phyloP scores from a whole-genome alignment of 1,140 invertebrate species.

The Dendrolimus punctatus region DNA sequence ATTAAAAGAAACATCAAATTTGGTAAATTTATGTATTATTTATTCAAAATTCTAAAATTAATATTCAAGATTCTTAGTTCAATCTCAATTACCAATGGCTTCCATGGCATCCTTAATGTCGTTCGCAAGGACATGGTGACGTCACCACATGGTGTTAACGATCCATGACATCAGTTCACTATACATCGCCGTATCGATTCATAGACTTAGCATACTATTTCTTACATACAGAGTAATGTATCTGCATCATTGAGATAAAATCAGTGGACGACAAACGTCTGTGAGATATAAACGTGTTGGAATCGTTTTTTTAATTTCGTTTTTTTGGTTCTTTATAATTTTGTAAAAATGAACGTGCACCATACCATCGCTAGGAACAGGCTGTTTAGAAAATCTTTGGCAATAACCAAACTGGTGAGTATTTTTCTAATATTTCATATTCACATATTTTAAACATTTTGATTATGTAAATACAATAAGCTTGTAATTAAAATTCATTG shows the following conservation, averaged over 20 bases:
- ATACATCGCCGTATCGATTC: constrained; percentile 27
- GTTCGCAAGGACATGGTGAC: constrained; percentile 14
- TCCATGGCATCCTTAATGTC: constrained; percentile 10
- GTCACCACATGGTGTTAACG: constrained; percentile 14
- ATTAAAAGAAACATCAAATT: too few species aligned
- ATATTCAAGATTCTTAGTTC: background rate
- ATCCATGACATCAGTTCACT: constrained; percentile 41
- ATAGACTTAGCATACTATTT: constrained; percentile 12
- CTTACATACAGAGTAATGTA: constrained; percentile 20
- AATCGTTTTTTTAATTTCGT: constrained; percentile 8
- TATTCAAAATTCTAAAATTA: background rate
- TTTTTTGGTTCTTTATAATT: constrained; percentile 1
- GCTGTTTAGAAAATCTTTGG: constrained; percentile 33
- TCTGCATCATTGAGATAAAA: constrained; percentile 27
- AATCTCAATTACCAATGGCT: constrained; percentile 1
- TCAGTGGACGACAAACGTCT: constrained; percentile 32
- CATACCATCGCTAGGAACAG: constrained; percentile 38
- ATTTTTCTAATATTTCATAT: constrained; percentile 5
- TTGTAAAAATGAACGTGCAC: constrained; percentile 47
- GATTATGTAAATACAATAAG: too few species aligned
- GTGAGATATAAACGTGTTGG: constrained; percentile 38
- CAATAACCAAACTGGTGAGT: constrained; percentile 45
- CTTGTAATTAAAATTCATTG: constrained; percentile 10
- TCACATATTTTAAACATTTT: too few species aligned
- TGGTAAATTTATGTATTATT: background rate